Conservation (phyloP, 2,888 invertebrate genomes). For the Resseliella maxima region DNA sequence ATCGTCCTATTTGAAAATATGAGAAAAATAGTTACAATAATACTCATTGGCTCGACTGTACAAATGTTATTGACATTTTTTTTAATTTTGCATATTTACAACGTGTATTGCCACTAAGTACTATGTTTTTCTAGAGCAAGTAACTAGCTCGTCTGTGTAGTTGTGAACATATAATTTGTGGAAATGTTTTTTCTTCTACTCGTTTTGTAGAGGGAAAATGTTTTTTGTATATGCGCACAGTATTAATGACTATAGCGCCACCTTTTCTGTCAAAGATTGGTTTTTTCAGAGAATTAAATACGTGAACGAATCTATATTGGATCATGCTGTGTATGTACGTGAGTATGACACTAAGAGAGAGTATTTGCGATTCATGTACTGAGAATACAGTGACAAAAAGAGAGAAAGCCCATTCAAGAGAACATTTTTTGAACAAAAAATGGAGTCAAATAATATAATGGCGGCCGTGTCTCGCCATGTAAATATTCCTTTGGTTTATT, state of each 20-base stretch:
- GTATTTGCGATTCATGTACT: background rate
- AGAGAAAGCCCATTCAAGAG: slow-evolving; percentile 22
- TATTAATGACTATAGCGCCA: background rate
- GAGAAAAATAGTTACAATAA: no score
- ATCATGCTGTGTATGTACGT: background rate
- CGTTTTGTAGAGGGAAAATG: background rate
- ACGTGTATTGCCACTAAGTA: background rate
- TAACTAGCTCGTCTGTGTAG: background rate
- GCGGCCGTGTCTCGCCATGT: slow-evolving; percentile 65
- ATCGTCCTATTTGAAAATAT: no score
- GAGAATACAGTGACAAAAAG: slow-evolving; percentile 42
- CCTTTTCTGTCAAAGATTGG: slow-evolving; percentile 51
- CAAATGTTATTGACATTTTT: slow-evolving; percentile 12
- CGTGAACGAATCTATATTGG: slow-evolving; percentile 22
- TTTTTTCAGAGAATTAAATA: slow-evolving; percentile 4
- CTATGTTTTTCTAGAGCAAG: background rate
- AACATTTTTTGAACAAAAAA: slow-evolving; percentile 60
- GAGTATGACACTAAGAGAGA: slow-evolving; percentile 4
- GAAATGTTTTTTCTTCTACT: background rate
- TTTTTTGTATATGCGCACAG: slow-evolving; percentile 7
- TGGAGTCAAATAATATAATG: slow-evolving; percentile 65
- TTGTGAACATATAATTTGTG: background rate
- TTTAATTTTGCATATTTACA: background rate
- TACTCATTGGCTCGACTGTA: background rate
- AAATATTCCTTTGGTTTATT: slow-evolving; percentile 64